phyloP scores from a whole-genome alignment of 2,888 invertebrate genomes.

The Meteorus cinctellus region DNA sequence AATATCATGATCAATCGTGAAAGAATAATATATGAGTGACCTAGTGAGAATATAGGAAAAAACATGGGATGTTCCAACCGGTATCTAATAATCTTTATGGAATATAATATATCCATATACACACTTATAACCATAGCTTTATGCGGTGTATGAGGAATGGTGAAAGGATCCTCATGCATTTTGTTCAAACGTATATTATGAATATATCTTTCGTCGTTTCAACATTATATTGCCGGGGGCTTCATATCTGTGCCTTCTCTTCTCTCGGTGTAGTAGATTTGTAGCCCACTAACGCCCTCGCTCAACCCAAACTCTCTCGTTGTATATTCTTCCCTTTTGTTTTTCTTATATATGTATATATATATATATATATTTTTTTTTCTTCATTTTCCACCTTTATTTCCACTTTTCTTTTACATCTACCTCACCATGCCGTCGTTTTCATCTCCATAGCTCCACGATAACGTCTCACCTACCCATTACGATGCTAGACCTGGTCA shows the following conservation, averaged over 20 bases:
- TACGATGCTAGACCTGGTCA: conserved; percentile 20
- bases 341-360: neutral
- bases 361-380: conserved; percentile 4
- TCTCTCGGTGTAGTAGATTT: conserved; percentile 37
- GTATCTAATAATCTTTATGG: conserved; percentile 30
- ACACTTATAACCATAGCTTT: neutral
- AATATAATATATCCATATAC: conserved; percentile 24
- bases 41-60: conserved; percentile 13
- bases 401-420: conserved; percentile 15
- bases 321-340: neutral
- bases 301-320: conserved; percentile 15
- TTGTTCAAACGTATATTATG: conserved; percentile 36
- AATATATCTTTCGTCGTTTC: conserved; percentile 15
- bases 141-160: conserved; percentile 20
- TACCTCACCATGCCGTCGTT: conserved; percentile 7
- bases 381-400: conserved; percentile 15
- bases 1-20: neutral
- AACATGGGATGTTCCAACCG: conserved; percentile 6
- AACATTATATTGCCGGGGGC: conserved; percentile 25
- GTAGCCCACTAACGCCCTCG: conserved; percentile 40
- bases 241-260: conserved; percentile 21
- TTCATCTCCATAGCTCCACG: conserved; percentile 4
- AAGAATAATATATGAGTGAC: neutral
- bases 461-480: conserved; percentile 21
- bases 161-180: conserved; percentile 25